Evolutionary conservation across 2,888 invertebrate species (phyloP), one percentile per base, ranked within the genome.

Genomic region (Cephus pulcher): DNA sequence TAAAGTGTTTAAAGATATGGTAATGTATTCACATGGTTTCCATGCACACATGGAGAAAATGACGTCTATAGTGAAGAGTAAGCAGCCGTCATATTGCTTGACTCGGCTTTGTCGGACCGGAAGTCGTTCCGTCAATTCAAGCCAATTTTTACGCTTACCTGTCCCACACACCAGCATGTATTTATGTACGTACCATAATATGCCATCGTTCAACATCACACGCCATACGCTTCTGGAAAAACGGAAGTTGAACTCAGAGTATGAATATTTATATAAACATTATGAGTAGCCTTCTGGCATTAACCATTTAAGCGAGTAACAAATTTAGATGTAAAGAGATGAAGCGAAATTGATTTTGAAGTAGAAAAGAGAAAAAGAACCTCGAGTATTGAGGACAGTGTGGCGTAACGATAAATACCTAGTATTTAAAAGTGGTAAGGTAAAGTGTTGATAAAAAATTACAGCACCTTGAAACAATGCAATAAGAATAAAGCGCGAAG

Each of bases 101-200:
- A 74, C 74, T 79, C 75, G 79, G 75, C 78, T 77, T 79, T 56
- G 34, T n/a, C 23, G 33, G 68, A 74, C 79, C 82, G 83, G 80
- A 83, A 82, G 77, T 77, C 75, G 76, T 83, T 82, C 77, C 78
- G 80, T 83, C 81, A 78, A 83, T 82, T 82, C 79, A 68, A 82
- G 80, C 79, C 79, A 82, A 82, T 82, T 83, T 83, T 81, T 83
- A 75, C 82, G 79, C 79, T 83, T 83, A 82, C 81, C 80, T 78
- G 79, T 80, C 69, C 78, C 56, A 23, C 56, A 23, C 56, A 56
- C 56, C 56, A 56, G 56, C 56, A 6, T 23, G 40, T 6, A 40
- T 23, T 35, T 35, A 3, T 35, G 56, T 56, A 23, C 23, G 56
- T 56, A 23, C 56, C 23, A 56, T 56, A 15, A 23, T 56, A 56